Conservation (phyloP, 2,113 vertebrate species). For the Sapayoa aenigma region DNA sequence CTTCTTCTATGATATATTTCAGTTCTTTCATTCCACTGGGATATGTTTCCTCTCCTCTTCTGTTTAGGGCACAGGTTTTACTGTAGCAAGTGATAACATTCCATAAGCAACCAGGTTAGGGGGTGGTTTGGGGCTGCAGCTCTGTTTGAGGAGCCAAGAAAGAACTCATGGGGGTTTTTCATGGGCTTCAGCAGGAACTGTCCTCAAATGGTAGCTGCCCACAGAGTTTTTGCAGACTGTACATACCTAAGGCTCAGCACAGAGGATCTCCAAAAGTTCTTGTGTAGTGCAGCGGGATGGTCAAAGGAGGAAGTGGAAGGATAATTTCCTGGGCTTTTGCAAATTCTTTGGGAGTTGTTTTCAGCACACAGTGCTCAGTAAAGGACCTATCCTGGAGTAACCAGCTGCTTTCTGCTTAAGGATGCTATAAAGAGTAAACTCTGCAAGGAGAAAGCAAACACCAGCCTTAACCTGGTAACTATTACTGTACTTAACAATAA, state of each 20-base stretch:
- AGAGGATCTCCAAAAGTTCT: neutral
- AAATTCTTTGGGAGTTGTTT: neutral
- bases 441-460: neutral
- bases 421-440: neutral
- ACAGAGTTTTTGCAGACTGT: no score
- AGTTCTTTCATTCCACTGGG: neutral
- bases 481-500: neutral
- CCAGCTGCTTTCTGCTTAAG: neutral
- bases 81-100: neutral
- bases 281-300: neutral
- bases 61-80: neutral
- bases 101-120: neutral
- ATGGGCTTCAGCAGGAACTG: neutral
- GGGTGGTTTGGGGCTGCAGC: neutral
- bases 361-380: neutral
- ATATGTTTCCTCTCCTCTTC: neutral
- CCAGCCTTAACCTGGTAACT: neutral
- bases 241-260: neutral
- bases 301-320: neutral
- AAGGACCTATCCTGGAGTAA: neutral
- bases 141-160: slow-evolving; percentile 43
- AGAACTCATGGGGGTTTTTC: neutral
- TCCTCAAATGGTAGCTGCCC: neutral
- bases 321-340: neutral
- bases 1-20: neutral